Evolutionary conservation across 2,797 vertebrate genomes (phyloP).

Genomic region (Halcyon leucocephala): DNA sequence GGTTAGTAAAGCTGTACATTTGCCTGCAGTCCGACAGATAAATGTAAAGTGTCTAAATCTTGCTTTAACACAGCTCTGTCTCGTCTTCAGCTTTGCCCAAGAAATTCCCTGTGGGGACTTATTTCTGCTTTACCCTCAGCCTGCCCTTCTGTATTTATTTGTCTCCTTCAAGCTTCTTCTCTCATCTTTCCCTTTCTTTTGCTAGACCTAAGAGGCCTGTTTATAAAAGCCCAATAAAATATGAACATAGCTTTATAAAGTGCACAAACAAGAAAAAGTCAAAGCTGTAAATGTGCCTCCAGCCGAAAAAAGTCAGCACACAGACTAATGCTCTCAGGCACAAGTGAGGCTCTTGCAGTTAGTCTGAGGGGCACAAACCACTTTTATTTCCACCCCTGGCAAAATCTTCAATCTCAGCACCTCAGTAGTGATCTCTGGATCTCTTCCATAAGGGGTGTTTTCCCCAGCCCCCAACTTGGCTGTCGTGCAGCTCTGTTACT

Average conservation of each 20-base stretch:
- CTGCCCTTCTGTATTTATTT: neutral
- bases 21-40: neutral
- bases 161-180: neutral
- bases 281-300: neutral
- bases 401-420: neutral
- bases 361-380: neutral
- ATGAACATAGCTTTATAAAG: constrained; percentile 22
- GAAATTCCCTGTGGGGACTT: neutral
- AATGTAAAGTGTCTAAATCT: neutral
- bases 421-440: neutral
- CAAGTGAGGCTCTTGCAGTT: neutral
- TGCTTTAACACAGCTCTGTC: neutral
- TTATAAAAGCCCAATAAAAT: constrained; percentile 34
- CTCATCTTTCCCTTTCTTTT: neutral
- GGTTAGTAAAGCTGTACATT: neutral
- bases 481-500: neutral
- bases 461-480: neutral
- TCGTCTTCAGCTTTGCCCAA: neutral
- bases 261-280: neutral
- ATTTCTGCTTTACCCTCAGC: neutral
- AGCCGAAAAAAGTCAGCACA: neutral
- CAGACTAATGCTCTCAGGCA: neutral
- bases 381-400: neutral
- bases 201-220: neutral
- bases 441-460: neutral